Conservation (phyloP, 2,888 invertebrate species). For the Orthosia gracilis region DNA sequence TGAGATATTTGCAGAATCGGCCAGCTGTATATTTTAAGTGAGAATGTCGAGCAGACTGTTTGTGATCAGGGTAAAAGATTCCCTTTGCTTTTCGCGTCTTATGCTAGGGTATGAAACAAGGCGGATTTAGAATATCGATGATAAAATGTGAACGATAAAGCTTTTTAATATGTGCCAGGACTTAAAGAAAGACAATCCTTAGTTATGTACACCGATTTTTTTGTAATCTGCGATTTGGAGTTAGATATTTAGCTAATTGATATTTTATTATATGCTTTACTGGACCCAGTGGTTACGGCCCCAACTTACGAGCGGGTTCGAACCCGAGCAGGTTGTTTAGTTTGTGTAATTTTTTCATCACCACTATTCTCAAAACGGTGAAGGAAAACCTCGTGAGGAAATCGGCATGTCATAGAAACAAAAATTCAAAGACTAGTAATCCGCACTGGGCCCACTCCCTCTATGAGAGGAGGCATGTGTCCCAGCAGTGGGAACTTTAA, state of each 20-base stretch:
- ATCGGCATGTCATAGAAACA: too few relatives aligned
- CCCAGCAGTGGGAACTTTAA: too few relatives aligned
- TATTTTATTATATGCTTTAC: conserved; percentile 18
- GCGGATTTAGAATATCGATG: neutral
- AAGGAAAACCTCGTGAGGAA: too few relatives aligned
- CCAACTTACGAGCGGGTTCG: too few relatives aligned
- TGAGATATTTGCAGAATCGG: too few relatives aligned
- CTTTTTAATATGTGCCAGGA: neutral
- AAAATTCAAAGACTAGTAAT: too few relatives aligned
- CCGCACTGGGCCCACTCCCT: too few relatives aligned
- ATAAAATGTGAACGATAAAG: neutral
- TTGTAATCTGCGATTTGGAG: neutral
- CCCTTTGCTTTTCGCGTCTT: conserved; percentile 38
- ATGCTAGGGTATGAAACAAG: conserved; percentile 49
- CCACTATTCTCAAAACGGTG: too few relatives aligned
- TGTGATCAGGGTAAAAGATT: conserved; percentile 61
- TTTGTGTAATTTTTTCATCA: too few relatives aligned
- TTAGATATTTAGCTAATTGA: conserved; percentile 1
- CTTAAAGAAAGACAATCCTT: neutral
- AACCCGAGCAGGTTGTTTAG: too few relatives aligned
- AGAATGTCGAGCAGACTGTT: conserved; percentile 49
- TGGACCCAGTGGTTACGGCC: too few relatives aligned
- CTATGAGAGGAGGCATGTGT: too few relatives aligned
- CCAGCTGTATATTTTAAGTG: neutral
- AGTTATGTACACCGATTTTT: neutral